Evolutionary conservation across 2,113 vertebrate genomes (phyloP).

Genomic region (Sorex fumeus): DNA sequence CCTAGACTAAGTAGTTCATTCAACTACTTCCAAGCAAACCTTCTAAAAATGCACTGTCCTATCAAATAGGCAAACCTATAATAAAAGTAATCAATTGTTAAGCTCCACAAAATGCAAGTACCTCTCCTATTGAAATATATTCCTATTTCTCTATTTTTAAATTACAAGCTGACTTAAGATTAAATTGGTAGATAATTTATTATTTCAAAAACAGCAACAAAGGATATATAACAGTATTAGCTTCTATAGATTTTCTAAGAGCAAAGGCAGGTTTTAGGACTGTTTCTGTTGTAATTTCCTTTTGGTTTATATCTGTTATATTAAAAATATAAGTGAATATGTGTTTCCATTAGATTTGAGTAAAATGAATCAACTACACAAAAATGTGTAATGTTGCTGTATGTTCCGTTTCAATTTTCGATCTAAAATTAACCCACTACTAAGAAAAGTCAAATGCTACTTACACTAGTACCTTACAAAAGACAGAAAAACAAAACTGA

Average conservation of each 20-base stretch:
- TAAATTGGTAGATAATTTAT: slow-evolving; percentile 1
- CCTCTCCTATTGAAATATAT: slow-evolving; percentile 25
- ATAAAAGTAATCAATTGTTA: slow-evolving; percentile 44
- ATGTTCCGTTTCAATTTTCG: slow-evolving; percentile 41
- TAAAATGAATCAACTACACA: slow-evolving; percentile 51
- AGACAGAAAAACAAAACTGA: slow-evolving; percentile 3
- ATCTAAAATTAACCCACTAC: slow-evolving; percentile 65
- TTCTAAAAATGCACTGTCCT: slow-evolving; percentile 45
- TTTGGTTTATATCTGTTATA: slow-evolving; percentile 52
- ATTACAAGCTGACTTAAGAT: slow-evolving; percentile 23
- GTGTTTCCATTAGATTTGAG: slow-evolving; percentile 54
- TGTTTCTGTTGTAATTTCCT: slow-evolving; percentile 48
- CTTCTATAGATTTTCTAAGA: slow-evolving; percentile 44
- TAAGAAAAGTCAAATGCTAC: slow-evolving; percentile 49
- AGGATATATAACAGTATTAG: slow-evolving; percentile 1
- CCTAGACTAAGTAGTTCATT: background rate
- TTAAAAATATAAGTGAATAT: slow-evolving; percentile 53
- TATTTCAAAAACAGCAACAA: slow-evolving; percentile 25
- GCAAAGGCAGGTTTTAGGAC: background rate
- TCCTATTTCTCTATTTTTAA: slow-evolving; percentile 26
- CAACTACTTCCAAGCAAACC: slow-evolving; percentile 20
- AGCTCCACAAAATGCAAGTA: slow-evolving; percentile 5
- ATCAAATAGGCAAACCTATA: slow-evolving; percentile 18
- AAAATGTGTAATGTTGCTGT: slow-evolving; percentile 8
- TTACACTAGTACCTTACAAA: slow-evolving; percentile 20